These are phyloP conservation scores for Monochamus saltuarius DNA, from an alignment of 1,140 invertebrate species.

Conservation along the genomic window DNA sequence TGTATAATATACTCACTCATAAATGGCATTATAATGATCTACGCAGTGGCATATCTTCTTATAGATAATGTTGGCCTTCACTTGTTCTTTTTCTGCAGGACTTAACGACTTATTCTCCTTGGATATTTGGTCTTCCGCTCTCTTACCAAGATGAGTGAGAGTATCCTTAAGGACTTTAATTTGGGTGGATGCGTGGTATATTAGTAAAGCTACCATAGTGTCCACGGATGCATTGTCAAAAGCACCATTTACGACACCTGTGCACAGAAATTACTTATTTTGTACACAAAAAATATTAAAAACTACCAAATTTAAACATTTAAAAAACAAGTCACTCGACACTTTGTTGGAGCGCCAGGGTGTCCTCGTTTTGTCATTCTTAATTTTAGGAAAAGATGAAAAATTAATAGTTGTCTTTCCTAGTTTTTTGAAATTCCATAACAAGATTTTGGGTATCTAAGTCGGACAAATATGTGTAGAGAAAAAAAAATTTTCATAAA, in stretches of 20 bases:
- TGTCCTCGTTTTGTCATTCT: too few species aligned
- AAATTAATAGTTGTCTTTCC: too few species aligned
- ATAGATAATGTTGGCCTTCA: conserved; percentile 22
- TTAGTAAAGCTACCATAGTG: conserved; percentile 38
- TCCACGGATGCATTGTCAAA: conserved; percentile 42
- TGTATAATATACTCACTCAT: conserved; percentile 16
- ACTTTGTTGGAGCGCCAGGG: too few species aligned
- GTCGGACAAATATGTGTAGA: too few species aligned
- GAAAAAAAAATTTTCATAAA: too few species aligned
- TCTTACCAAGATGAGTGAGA: conserved; percentile 21
- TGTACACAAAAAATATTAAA: too few species aligned
- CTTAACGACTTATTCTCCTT: not conserved
- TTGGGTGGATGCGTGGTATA: conserved; percentile 37
- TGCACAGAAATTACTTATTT: conserved; percentile 15
- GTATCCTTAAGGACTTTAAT: conserved; percentile 41
- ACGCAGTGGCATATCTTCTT: conserved; percentile 32
- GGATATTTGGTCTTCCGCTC: conserved; percentile 6
- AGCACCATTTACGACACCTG: conserved; percentile 37
- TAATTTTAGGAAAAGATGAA: too few species aligned
- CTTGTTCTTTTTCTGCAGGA: not conserved
- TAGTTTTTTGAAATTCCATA: too few species aligned
- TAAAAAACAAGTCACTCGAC: too few species aligned
- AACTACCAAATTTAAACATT: too few species aligned
- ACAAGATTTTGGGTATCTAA: too few species aligned
- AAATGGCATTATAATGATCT: conserved; percentile 38